Conservation (phyloP, 2,113 vertebrate species). For the Brachirus orientalis region DNA sequence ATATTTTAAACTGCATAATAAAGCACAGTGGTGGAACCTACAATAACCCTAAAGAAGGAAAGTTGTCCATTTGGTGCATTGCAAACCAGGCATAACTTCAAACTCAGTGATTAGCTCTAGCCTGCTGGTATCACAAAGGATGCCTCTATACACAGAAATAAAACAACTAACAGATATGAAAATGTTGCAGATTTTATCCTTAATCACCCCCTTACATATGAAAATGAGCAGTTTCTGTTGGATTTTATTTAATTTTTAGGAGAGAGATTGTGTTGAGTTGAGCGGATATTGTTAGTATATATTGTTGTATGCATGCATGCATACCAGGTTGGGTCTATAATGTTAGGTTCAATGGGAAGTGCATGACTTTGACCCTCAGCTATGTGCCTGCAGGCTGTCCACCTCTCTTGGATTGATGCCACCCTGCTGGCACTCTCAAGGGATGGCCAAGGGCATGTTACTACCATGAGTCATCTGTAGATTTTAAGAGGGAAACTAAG, state of each 20-base stretch:
- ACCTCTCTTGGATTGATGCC: conserved; percentile 10
- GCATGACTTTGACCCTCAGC: conserved; percentile 34
- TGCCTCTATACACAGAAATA: conserved; percentile 36
- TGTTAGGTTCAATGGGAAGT: conserved; percentile 22
- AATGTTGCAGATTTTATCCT: too few relatives aligned
- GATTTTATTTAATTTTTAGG: background rate
- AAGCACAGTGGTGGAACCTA: background rate
- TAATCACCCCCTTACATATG: too few relatives aligned
- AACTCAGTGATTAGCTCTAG: conserved; percentile 49
- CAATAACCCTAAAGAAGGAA: background rate
- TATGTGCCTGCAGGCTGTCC: conserved; percentile 22
- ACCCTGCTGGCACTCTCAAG: conserved; percentile 29
- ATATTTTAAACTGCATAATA: background rate
- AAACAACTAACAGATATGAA: conserved; percentile 25
- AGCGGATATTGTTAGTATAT: background rate
- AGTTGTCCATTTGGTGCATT: conserved; percentile 16
- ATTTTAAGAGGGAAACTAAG: conserved; percentile 18
- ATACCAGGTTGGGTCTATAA: background rate
- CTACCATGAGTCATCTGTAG: conserved; percentile 40
- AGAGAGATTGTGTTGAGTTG: background rate
- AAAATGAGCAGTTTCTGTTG: too few relatives aligned
- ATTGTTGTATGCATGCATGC: background rate
- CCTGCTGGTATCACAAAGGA: conserved; percentile 77
- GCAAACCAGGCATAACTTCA: conserved; percentile 78
- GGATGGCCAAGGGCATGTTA: conserved; percentile 25